Evolutionary conservation across 2,797 vertebrate genomes (phyloP), one percentile per base, ranked within the genome.

Genomic region (Urocyon cinereoargenteus): DNA sequence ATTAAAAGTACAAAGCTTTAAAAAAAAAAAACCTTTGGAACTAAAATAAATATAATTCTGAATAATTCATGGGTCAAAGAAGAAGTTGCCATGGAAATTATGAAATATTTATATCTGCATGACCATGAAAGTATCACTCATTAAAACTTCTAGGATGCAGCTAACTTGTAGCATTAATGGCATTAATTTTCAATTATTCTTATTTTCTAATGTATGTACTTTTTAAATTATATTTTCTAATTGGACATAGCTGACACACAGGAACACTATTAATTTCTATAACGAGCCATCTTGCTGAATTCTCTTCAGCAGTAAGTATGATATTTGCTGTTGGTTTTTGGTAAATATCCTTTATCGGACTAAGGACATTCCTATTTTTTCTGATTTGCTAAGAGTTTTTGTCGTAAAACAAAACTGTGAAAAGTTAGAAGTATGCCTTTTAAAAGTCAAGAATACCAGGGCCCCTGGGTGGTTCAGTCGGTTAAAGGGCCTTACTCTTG

Each of bases 31-130:
- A 45, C 31, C 11, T 90, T 86, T 75, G 36, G 84, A 81, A 81
- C 45, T 55, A 61, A 86, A 73, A 59, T 88, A 82, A 75, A 31
- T 62, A 62, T 72, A 84, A 85, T 85, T 96, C 75, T 96, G 94
- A 96, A 96, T 94, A 97, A 97, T 79, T 92, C 45, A 92, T 70
- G 12, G n/a, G 3, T 45, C 66, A 81, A 92, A 91, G 88, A 95
- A 96, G 34, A 97, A 97, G 97, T 36, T 57, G 8, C 49, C 84
- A 96, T 91, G 92, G 45, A 89, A 97, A 92, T 79, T 82, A 96
- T 88, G 53, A 96, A 91, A 78, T 96, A 93, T 96, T 95, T 86
- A 92, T 79, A 77, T 57, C 64, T 88, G 72, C 77, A 95, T 77
- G 81, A 86, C 75, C 87, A 87, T 78, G 90, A 91, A 90, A 90